A percentile compares a stretch with the other conserved stretches of the same genome.
Conservation (phyloP, 2,113 vertebrate genomes). For the Malurus cyaneus region DNA sequence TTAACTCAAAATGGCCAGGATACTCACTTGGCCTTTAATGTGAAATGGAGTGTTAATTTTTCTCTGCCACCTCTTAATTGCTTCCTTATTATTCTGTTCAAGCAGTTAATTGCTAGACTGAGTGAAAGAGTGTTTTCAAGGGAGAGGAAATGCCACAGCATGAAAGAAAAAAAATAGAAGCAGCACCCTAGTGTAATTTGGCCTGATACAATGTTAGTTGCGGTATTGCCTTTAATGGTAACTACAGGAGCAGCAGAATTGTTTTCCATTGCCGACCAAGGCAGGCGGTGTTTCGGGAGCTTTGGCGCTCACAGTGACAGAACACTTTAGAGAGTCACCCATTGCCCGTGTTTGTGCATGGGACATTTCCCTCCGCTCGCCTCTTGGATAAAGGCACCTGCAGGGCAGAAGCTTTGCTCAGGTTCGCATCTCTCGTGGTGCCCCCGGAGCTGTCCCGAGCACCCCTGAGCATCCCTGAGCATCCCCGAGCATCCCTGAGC, state of each 20-base stretch:
- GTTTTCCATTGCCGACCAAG: constrained; percentile 56
- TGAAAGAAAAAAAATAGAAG: constrained; percentile 75
- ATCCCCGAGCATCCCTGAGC: not conserved
- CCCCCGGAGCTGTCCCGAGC: too few relatives aligned
- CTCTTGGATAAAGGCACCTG: not conserved
- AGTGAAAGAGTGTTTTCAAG: constrained; percentile 84
- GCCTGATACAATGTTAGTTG: constrained; percentile 72
- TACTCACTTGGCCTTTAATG: constrained; percentile 87
- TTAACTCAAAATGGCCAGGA: constrained; percentile 82
- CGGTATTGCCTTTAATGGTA: constrained; percentile 71
- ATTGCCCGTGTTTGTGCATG: not conserved
- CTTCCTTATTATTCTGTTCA: constrained; percentile 87
- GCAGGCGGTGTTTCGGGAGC: not conserved
- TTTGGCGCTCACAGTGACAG: not conserved
- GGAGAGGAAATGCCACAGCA: constrained; percentile 84
- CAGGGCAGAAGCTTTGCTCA: not conserved
- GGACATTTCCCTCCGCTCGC: not conserved
- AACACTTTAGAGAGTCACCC: not conserved
- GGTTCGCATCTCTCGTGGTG: not conserved
- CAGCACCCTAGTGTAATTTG: constrained; percentile 70
- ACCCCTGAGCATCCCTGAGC: too few relatives aligned
- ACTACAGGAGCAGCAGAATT: constrained; percentile 69
- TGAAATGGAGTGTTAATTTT: constrained; percentile 88
- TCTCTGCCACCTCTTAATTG: constrained; percentile 87
- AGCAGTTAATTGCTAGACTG: constrained; percentile 86